These are phyloP conservation scores for Magallana ariakensis DNA, from an alignment of 1,140 invertebrate genomes.

Conservation along the genomic window DNA sequence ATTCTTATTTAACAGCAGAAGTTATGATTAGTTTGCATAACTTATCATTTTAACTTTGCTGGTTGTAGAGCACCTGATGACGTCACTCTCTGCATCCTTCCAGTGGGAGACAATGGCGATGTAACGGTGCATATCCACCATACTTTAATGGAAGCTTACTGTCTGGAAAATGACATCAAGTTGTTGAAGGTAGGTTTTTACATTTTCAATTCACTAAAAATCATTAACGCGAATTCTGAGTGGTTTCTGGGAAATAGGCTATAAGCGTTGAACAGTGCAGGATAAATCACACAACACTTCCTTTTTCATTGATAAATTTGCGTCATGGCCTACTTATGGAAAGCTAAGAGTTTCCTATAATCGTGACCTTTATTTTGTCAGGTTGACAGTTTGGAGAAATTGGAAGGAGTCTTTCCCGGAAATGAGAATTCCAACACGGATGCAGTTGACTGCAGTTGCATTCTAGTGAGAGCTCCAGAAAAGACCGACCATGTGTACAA, in stretches of 20 bases:
- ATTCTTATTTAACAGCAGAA: too few species aligned
- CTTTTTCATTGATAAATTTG: background rate
- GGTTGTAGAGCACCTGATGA: conserved; percentile 54
- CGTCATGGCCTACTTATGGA: conserved; percentile 3
- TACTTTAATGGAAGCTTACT: conserved; percentile 76
- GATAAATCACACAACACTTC: background rate
- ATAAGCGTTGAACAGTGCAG: background rate
- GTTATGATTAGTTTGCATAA: too few species aligned
- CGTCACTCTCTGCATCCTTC: conserved; percentile 76
- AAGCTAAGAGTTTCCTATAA: background rate
- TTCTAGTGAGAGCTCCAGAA: conserved; percentile 35
- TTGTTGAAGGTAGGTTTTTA: conserved; percentile 68
- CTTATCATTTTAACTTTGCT: too few species aligned
- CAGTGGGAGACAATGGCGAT: conserved; percentile 60
- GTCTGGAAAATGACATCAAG: conserved; percentile 75
- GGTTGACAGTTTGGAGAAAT: conserved; percentile 61
- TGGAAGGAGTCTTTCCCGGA: conserved; percentile 51
- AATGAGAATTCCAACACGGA: conserved; percentile 47
- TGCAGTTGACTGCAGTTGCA: conserved; percentile 44
- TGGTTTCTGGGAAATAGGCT: background rate
- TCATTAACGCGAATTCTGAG: background rate
- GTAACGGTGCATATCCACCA: conserved; percentile 73
- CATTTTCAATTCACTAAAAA: background rate
- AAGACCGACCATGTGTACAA: conserved; percentile 35
- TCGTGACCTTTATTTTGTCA: conserved; percentile 45